A percentile compares a stretch with the other conserved stretches of the same genome.
These are phyloP conservation scores for Tineola bisselliella DNA, from an alignment of 2,888 invertebrate genomes.

Conservation along the genomic window DNA sequence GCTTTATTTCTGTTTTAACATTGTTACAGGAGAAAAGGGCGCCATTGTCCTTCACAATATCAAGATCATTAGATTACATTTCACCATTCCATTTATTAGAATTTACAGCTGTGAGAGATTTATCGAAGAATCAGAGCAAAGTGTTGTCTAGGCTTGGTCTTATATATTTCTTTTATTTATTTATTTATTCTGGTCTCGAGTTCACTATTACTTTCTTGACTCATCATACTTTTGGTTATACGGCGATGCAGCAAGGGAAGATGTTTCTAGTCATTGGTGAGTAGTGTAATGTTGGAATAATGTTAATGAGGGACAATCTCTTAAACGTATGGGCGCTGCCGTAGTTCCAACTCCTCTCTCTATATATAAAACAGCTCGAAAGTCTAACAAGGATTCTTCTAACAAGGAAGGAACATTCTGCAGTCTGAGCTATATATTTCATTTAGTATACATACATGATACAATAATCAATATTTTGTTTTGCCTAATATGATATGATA, in stretches of 20 bases:
- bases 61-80: constrained; percentile 67
- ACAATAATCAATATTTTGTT: too few species aligned
- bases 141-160: constrained; percentile 75
- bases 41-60: constrained; percentile 72
- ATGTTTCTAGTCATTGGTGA: constrained; percentile 95
- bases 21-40: constrained; percentile 74
- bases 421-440: too few species aligned
- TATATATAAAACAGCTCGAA: too few species aligned
- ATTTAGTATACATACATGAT: too few species aligned
- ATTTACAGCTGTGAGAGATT: constrained; percentile 75
- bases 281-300: too few species aligned
- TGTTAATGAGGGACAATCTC: too few species aligned
- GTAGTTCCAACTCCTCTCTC: too few species aligned
- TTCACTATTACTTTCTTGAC: constrained; percentile 97
- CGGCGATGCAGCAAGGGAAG: constrained; percentile 96
- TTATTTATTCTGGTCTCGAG: constrained; percentile 95
- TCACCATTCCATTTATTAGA: constrained; percentile 57
- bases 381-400: too few species aligned
- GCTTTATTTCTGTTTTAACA: too few species aligned
- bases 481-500: too few species aligned
- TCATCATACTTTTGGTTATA: constrained; percentile 89
- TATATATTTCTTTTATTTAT: constrained; percentile 90
- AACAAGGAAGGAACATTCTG: too few species aligned
- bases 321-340: too few species aligned
- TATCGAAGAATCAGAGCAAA: constrained; percentile 69